Evolutionary conservation across 2,888 invertebrate species (phyloP).

Genomic region (Platycheirus albimanus): DNA sequence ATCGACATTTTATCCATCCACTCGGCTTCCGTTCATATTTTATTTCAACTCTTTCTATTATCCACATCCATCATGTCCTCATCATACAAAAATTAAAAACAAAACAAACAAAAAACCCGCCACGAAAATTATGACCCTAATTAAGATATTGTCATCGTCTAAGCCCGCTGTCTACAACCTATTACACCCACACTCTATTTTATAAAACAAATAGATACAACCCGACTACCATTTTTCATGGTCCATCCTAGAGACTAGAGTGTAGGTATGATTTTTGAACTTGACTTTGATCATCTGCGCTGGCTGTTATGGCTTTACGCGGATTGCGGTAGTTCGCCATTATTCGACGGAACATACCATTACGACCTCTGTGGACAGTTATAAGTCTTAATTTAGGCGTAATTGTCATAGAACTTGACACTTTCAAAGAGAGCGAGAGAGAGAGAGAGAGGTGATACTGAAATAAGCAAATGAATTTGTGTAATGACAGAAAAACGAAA

Average conservation of each 20-base stretch:
- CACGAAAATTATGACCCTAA: constrained; percentile 66
- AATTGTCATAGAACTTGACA: constrained; percentile 62
- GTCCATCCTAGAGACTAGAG: constrained; percentile 34
- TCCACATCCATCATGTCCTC: constrained; percentile 24
- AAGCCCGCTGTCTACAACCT: constrained; percentile 15
- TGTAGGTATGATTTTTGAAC: constrained; percentile 58
- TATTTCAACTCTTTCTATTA: constrained; percentile 19
- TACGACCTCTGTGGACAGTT: constrained; percentile 55
- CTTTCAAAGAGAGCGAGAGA: constrained; percentile 45
- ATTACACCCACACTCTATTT: constrained; percentile 54
- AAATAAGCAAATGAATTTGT: constrained; percentile 18
- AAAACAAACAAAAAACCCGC: constrained; percentile 11
- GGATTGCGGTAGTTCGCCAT: constrained; percentile 31
- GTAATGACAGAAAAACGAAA: constrained; percentile 1
- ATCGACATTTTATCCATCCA: constrained; percentile 12
- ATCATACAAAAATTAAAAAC: constrained; percentile 1
- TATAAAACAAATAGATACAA: constrained; percentile 5
- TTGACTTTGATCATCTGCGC: constrained; percentile 68
- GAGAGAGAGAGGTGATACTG: constrained; percentile 33
- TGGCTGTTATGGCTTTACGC: constrained; percentile 28
- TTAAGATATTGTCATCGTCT: constrained; percentile 60
- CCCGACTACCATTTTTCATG: constrained; percentile 14
- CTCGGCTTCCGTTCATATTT: constrained; percentile 33
- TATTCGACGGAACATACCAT: no score
- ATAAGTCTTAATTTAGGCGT: constrained; percentile 44